Conservation (phyloP, 2,888 invertebrate species). For the Cetonia aurata region DNA sequence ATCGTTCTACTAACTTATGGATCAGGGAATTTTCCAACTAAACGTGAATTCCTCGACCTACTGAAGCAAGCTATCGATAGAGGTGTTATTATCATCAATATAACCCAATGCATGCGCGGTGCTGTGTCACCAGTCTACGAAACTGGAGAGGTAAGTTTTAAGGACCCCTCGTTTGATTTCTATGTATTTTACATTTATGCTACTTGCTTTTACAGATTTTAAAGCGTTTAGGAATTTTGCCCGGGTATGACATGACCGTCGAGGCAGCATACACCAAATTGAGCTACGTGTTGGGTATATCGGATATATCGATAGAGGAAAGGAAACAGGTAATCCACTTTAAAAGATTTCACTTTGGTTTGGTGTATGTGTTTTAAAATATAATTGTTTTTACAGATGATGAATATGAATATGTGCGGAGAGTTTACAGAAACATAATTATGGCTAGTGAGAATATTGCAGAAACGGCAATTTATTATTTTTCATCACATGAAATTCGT, state of each 20-base stretch:
- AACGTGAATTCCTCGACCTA: conserved; percentile 82
- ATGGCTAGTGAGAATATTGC: not conserved
- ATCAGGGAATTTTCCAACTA: conserved; percentile 91
- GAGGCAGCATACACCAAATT: conserved; percentile 95
- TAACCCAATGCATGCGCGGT: conserved; percentile 91
- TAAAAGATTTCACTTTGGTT: conserved; percentile 24
- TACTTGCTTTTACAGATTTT: conserved; percentile 66
- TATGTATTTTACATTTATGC: not conserved
- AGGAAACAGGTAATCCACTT: conserved; percentile 72
- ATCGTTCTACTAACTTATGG: conserved; percentile 94
- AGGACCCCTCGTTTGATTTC: not conserved
- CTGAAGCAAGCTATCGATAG: conserved; percentile 78
- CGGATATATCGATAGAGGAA: conserved; percentile 73
- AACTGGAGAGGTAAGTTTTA: conserved; percentile 78
- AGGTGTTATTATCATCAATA: conserved; percentile 90
- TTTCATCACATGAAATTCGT: not conserved
- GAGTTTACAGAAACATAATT: conserved; percentile 73
- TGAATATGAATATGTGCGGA: conserved; percentile 83
- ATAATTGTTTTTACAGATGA: conserved; percentile 71
- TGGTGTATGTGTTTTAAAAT: not conserved
- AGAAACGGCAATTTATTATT: not conserved
- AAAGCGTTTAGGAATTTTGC: conserved; percentile 78
- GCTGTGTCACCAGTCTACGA: conserved; percentile 84
- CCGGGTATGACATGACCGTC: conserved; percentile 91
- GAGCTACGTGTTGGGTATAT: conserved; percentile 87